Evolutionary conservation across 2,113 vertebrate genomes (phyloP).

Genomic region (Lates calcarifer): DNA sequence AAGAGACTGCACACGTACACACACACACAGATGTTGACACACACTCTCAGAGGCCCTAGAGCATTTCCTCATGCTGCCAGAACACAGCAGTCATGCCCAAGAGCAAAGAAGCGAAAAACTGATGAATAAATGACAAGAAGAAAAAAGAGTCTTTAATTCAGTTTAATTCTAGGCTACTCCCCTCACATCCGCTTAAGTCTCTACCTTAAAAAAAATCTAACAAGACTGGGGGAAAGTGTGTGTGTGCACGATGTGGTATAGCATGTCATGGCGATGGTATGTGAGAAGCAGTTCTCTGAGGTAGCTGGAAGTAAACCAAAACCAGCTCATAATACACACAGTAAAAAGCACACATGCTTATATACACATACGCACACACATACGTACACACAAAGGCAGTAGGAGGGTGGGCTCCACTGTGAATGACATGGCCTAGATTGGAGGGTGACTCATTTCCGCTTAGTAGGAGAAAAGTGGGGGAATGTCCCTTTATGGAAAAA

Average conservation of each 20-base stretch:
- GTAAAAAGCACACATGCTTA: conserved; percentile 19
- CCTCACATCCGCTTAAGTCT: conserved; percentile 38
- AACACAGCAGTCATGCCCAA: conserved; percentile 46
- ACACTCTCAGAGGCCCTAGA: conserved; percentile 32
- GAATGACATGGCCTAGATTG: conserved; percentile 66
- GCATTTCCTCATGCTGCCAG: conserved; percentile 50
- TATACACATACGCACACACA: not conserved
- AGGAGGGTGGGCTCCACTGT: conserved; percentile 43
- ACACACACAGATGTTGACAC: conserved; percentile 14
- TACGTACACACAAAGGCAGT: conserved; percentile 4
- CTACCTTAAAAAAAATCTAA: not conserved
- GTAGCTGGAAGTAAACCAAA: conserved; percentile 67
- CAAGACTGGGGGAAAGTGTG: conserved; percentile 18
- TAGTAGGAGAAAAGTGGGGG: conserved; percentile 16
- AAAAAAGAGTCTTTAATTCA: conserved; percentile 65
- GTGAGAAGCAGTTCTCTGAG: conserved; percentile 58
- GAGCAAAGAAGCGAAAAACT: conserved; percentile 49
- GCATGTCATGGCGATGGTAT: conserved; percentile 57
- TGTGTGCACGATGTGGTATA: conserved; percentile 30
- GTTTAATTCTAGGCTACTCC: conserved; percentile 77
- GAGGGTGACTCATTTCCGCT: conserved; percentile 63
- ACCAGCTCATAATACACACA: conserved; percentile 45
- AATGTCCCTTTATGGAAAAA: conserved; percentile 65
- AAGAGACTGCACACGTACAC: conserved; percentile 1
- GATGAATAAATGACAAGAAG: conserved; percentile 54